Evolutionary conservation across 2,797 vertebrate species (phyloP).

Genomic region (Gorsachius magnificus): DNA sequence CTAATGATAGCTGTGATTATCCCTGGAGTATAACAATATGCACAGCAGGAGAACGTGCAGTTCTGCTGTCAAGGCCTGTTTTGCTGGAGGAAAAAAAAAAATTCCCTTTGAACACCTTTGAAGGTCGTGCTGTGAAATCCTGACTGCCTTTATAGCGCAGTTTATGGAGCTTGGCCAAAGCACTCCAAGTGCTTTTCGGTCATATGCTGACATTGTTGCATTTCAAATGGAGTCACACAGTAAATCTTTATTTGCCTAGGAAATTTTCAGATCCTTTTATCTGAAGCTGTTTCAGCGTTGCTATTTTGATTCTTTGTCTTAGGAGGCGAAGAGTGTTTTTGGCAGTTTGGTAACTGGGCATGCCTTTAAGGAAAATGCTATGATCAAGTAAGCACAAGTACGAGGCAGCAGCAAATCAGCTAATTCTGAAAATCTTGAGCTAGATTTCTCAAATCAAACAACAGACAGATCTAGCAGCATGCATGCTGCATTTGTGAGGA

Average conservation of each 20-base stretch:
- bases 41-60: not conserved
- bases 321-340: not conserved
- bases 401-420: not conserved
- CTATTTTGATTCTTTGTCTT: not conserved
- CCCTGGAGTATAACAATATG: not conserved
- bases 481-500: not conserved
- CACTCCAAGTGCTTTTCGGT: not conserved
- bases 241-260: not conserved
- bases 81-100: not conserved
- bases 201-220: not conserved
- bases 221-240: not conserved
- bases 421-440: not conserved
- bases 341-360: not conserved
- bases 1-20: not conserved
- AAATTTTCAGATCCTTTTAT: slow-evolving; percentile 8
- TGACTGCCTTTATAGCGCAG: not conserved
- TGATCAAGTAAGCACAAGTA: not conserved
- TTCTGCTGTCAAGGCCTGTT: slow-evolving; percentile 32
- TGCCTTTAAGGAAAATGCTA: not conserved
- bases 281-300: not conserved
- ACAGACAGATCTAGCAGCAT: not conserved
- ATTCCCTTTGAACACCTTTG: slow-evolving; percentile 19
- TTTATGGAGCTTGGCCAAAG: slow-evolving; percentile 51
- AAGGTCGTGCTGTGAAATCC: slow-evolving; percentile 22
- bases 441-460: not conserved